phyloP scores from a whole-genome alignment of 2,113 vertebrate genomes.

The Aptenodytes forsteri region DNA sequence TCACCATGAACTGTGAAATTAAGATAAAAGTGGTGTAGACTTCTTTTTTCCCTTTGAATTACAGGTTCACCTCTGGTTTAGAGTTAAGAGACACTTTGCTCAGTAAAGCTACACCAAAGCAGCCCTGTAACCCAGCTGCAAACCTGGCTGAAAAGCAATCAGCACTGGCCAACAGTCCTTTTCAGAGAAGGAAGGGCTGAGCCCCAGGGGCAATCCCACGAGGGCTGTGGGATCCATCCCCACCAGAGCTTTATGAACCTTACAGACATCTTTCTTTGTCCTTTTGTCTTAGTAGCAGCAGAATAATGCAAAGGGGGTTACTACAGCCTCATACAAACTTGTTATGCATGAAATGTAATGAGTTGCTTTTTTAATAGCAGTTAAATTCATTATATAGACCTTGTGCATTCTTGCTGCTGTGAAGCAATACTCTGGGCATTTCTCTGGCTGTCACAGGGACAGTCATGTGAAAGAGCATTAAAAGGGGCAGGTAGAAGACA shows the following conservation, averaged over 20 bases:
- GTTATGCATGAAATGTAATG: background rate
- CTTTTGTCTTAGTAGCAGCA: background rate
- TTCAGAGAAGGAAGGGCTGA: background rate
- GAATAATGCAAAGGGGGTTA: background rate
- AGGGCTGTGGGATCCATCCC: background rate
- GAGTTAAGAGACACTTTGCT: background rate
- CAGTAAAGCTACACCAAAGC: background rate
- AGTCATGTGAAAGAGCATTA: background rate
- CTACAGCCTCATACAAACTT: background rate
- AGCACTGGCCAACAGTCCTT: background rate
- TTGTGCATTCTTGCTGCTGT: background rate
- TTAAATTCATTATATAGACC: background rate
- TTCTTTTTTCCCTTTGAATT: background rate
- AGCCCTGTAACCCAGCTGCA: background rate
- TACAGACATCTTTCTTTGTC: background rate
- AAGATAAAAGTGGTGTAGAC: background rate
- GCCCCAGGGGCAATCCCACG: accelerated
- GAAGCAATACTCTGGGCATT: background rate
- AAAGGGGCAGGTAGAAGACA: background rate
- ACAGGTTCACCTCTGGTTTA: background rate
- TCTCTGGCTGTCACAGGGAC: background rate
- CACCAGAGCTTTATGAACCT: background rate
- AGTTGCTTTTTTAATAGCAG: background rate
- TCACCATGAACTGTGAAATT: conserved; percentile 25
- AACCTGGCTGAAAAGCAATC: background rate